phyloP scores from a whole-genome alignment of 2,888 invertebrate genomes.

The Drosophila lutescens region DNA sequence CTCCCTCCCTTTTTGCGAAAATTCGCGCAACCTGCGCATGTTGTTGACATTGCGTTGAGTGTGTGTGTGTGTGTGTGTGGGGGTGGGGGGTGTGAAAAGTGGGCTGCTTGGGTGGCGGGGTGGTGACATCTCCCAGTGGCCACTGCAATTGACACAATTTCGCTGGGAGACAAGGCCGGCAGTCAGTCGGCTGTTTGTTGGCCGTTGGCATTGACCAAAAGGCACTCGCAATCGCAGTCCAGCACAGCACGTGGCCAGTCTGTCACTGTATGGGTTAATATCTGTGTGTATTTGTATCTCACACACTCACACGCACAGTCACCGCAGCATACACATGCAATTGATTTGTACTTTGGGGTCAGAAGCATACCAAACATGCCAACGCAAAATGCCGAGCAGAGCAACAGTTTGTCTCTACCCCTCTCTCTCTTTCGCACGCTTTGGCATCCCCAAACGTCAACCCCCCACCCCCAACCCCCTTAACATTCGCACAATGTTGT shows the following conservation, averaged over 20 bases:
- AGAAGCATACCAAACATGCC: constrained; percentile 63
- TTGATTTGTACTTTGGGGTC: constrained; percentile 79
- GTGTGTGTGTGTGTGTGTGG: constrained; percentile 20
- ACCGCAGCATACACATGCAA: constrained; percentile 58
- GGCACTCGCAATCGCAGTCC: constrained; percentile 27
- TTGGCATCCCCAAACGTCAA: background rate
- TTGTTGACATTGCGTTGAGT: constrained; percentile 65
- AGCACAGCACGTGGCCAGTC: constrained; percentile 6
- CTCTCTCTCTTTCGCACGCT: background rate
- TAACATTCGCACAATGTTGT: constrained; percentile 6
- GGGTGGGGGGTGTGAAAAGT: background rate
- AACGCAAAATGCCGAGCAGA: constrained; percentile 72
- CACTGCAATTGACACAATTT: constrained; percentile 79
- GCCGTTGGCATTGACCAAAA: constrained; percentile 67
- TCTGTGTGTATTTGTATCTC: constrained; percentile 17
- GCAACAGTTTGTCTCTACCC: constrained; percentile 70
- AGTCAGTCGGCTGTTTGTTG: constrained; percentile 49
- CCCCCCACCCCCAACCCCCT: background rate
- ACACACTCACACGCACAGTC: constrained; percentile 35
- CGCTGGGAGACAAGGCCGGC: constrained; percentile 72
- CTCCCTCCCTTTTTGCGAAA: constrained; percentile 45
- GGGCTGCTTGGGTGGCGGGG: background rate
- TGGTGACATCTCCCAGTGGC: constrained; percentile 39
- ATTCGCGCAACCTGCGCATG: constrained; percentile 71
- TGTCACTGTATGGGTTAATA: constrained; percentile 9